These are phyloP conservation scores for Odontamblyopus rebecca DNA, from an alignment of 2,797 vertebrate genomes.

Conservation along the genomic window DNA sequence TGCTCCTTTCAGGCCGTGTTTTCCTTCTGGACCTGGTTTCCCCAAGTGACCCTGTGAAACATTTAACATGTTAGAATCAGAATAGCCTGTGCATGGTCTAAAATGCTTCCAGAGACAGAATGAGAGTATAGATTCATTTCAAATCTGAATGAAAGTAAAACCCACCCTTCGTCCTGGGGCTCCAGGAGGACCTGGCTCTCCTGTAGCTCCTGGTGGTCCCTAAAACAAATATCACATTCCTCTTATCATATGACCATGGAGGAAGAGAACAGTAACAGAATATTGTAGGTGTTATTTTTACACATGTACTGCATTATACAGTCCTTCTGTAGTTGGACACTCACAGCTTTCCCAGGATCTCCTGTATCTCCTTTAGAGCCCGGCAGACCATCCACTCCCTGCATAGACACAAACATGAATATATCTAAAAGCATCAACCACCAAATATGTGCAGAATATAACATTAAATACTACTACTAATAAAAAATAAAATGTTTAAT, in stretches of 20 bases:
- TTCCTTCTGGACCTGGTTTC: slow-evolving; percentile 73
- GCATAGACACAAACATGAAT: background rate
- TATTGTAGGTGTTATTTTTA: background rate
- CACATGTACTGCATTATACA: background rate
- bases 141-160: background rate
- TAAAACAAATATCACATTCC: slow-evolving; percentile 42
- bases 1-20: slow-evolving; percentile 70
- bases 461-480: background rate
- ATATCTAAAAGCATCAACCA: background rate
- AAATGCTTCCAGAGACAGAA: background rate
- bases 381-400: slow-evolving; percentile 90
- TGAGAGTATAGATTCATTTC: background rate
- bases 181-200: slow-evolving; percentile 85
- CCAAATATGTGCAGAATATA: background rate
- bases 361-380: slow-evolving; percentile 94
- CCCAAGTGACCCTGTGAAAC: slow-evolving; percentile 75
- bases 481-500: too few species aligned
- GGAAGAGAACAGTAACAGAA: background rate
- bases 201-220: slow-evolving; percentile 84
- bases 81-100: background rate
- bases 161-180: slow-evolving; percentile 87
- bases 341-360: slow-evolving; percentile 90
- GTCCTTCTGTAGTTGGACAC: slow-evolving; percentile 30
- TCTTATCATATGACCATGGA: background rate
- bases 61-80: slow-evolving; percentile 12